Evolutionary conservation across 2,888 invertebrate genomes (phyloP).

Genomic region (Lasioglossum leucozonium): DNA sequence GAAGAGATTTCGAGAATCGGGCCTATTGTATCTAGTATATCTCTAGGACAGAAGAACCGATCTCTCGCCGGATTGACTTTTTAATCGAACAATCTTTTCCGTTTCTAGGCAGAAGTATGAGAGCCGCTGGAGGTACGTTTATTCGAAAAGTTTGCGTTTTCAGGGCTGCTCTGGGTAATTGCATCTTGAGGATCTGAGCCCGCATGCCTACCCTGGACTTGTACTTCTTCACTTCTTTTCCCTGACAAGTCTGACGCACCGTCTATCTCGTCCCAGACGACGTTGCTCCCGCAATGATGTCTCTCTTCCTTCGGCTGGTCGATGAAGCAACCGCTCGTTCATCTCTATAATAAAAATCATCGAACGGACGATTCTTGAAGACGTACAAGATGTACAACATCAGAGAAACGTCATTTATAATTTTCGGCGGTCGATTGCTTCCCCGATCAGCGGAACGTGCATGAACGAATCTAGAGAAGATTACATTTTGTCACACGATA

Average conservation of each 20-base stretch:
- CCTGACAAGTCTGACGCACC: constrained; percentile 30
- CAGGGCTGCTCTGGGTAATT: constrained; percentile 70
- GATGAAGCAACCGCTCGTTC: background rate
- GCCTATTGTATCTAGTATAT: background rate
- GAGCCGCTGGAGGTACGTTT: constrained; percentile 90
- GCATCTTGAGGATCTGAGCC: constrained; percentile 68
- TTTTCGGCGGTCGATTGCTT: background rate
- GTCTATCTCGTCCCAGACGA: constrained; percentile 26
- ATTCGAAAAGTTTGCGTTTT: constrained; percentile 63
- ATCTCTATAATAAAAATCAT: too few species aligned
- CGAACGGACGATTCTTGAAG: background rate
- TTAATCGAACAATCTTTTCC: constrained; percentile 68
- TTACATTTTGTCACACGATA: background rate
- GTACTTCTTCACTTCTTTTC: constrained; percentile 44
- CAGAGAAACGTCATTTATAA: background rate
- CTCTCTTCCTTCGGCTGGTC: background rate
- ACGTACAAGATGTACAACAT: background rate
- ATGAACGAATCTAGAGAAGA: background rate
- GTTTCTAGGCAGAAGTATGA: constrained; percentile 91
- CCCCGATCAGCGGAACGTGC: background rate
- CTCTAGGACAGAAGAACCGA: background rate
- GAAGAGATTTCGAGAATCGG: background rate
- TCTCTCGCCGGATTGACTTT: background rate
- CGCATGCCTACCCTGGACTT: constrained; percentile 66
- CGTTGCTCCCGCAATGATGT: constrained; percentile 6